phyloP scores from a whole-genome alignment of 2,797 vertebrate genomes.

The Fistularia tabacaria region DNA sequence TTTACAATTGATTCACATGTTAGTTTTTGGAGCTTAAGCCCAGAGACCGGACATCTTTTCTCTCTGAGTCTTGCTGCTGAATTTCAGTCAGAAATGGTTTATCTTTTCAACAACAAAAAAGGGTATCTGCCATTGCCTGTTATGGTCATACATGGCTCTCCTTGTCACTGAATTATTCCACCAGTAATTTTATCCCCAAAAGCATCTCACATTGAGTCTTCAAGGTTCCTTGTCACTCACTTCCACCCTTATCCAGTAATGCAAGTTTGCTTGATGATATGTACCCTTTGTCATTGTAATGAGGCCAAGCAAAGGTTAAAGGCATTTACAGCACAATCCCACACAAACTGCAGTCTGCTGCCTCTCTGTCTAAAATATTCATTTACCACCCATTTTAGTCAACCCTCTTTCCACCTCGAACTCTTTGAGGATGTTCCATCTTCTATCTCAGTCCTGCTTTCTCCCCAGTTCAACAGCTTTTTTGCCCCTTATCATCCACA shows the following conservation, averaged over 20 bases:
- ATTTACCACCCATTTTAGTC: background rate
- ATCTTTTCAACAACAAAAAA: conserved; percentile 25
- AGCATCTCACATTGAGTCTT: conserved; percentile 47
- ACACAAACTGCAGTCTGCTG: background rate
- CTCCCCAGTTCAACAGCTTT: conserved; percentile 14
- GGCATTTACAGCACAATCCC: conserved; percentile 51
- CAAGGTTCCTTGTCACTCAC: conserved; percentile 25
- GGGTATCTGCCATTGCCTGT: conserved; percentile 21
- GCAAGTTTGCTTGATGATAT: conserved; percentile 35
- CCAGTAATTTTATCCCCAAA: conserved; percentile 49
- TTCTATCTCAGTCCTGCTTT: conserved; percentile 23
- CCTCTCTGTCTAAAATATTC: too few species aligned
- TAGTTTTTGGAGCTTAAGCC: conserved; percentile 25
- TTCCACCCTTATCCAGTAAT: conserved; percentile 30
- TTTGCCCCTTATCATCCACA: conserved; percentile 23
- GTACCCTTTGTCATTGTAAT: conserved; percentile 77
- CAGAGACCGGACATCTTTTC: conserved; percentile 25
- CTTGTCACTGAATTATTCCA: conserved; percentile 32
- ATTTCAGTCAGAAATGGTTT: conserved; percentile 4
- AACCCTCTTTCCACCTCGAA: conserved; percentile 23
- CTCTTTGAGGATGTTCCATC: conserved; percentile 25
- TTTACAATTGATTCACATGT: conserved; percentile 26
- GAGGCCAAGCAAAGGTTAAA: conserved; percentile 61
- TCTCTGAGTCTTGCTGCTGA: conserved; percentile 20
- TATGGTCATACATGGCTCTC: conserved; percentile 36